These are phyloP conservation scores for Tigriopus japonicus DNA, from an alignment of 1,140 invertebrate genomes.

Conservation along the genomic window DNA sequence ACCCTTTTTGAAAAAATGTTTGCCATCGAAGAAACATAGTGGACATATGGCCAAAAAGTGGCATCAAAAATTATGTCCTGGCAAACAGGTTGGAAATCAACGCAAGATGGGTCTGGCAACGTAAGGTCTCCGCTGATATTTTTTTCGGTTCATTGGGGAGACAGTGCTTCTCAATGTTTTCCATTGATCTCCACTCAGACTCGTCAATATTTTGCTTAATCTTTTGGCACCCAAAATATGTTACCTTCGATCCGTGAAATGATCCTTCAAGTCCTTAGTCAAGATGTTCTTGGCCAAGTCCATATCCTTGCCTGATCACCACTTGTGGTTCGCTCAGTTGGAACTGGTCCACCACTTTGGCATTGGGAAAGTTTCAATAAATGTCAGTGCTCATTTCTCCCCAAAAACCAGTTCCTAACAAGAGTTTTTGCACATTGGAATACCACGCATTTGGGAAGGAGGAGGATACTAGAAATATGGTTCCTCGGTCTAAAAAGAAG, in stretches of 20 bases:
- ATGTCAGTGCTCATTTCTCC: not conserved
- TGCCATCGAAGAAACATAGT: too few species aligned
- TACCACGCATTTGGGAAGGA: not conserved
- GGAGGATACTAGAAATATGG: not conserved
- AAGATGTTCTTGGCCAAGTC: slow-evolving; percentile 3
- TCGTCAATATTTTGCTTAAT: too few species aligned
- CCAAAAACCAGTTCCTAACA: not conserved
- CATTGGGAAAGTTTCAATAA: not conserved
- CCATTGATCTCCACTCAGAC: too few species aligned
- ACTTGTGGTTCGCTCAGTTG: not conserved
- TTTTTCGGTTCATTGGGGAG: too few species aligned
- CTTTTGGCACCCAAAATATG: not conserved
- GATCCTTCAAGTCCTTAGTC: not conserved
- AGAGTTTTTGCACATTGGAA: not conserved
- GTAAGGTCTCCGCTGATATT: too few species aligned
- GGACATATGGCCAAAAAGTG: too few species aligned
- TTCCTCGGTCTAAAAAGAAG: not conserved
- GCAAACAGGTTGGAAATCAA: too few species aligned
- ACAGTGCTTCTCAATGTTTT: too few species aligned
- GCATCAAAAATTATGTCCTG: too few species aligned
- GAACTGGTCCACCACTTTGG: not conserved
- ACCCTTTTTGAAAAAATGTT: too few species aligned
- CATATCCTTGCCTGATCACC: not conserved
- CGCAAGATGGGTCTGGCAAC: too few species aligned
- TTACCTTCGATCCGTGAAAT: not conserved